Evolutionary conservation across 2,888 invertebrate species (phyloP).

Genomic region (Abscondita cerata): DNA sequence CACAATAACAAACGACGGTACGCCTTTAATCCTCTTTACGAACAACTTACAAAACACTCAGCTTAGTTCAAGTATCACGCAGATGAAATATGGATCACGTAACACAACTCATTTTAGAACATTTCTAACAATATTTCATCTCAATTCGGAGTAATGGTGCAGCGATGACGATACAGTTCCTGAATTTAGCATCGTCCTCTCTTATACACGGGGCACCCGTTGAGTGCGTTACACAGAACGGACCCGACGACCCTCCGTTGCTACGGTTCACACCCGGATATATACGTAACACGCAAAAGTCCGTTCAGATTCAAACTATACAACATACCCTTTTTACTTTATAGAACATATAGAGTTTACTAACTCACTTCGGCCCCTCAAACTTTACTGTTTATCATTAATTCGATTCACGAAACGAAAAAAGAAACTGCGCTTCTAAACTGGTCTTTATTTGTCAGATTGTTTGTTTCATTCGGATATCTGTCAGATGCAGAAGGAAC

Average conservation of each 20-base stretch:
- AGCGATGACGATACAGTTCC: slow-evolving; percentile 39
- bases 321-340: slow-evolving; percentile 26
- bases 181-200: slow-evolving; percentile 34
- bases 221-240: slow-evolving; percentile 26
- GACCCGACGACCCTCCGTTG: slow-evolving; percentile 35
- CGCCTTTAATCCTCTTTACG: slow-evolving; percentile 31
- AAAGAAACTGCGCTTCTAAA: slow-evolving; percentile 11
- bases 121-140: slow-evolving; percentile 37
- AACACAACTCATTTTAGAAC: slow-evolving; percentile 28
- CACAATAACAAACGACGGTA: slow-evolving; percentile 26
- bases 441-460: slow-evolving; percentile 25
- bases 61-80: slow-evolving; percentile 21
- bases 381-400: slow-evolving; percentile 8
- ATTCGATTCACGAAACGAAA: slow-evolving; percentile 1
- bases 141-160: slow-evolving; percentile 38
- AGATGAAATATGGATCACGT: slow-evolving; percentile 27
- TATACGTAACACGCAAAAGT: slow-evolving; percentile 33
- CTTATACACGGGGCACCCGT: slow-evolving; percentile 37
- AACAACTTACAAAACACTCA: slow-evolving; percentile 30
- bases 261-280: slow-evolving; percentile 35
- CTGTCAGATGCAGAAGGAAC: slow-evolving; percentile 30
- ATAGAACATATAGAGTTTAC: slow-evolving; percentile 20
- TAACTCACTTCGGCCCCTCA: not conserved
- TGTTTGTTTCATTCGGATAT: slow-evolving; percentile 29
- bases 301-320: slow-evolving; percentile 19